Base-by-base conservation (phyloP, 2,888 invertebrate genomes). In the Ochropleura plecta region DNA sequence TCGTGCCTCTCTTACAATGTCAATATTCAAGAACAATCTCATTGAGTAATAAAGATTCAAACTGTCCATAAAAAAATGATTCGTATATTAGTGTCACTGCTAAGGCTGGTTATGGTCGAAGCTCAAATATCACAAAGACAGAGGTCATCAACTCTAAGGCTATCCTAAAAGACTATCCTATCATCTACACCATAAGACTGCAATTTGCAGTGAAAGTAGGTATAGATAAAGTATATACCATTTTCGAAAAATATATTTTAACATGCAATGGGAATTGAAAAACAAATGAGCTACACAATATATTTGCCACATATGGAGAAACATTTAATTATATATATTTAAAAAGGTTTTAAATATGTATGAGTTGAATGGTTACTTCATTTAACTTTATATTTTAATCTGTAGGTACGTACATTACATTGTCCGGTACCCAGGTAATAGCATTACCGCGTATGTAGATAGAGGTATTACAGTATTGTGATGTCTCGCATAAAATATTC, bases 401-500 rank as follows among this genome's bases (percentile, higher is more conserved):
- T 64, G 42, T 76, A 76, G 49, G 76, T 86, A 73, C 48, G 63
- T 70, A 63, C n/a, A 62, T 80, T 76, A 82, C 73, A 77, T 53
- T 80, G 67, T 82, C 69, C 64, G 55, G 77, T 72, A 70, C 67
- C 64, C 65, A 59, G 46, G 73, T 85, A 84, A 81, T 82, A 78
- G 74, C 66, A 75, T 76, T 76, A 75, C 76, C 44, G 64, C 70
- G 72, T 78, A 81, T 83, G 79, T 68, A 80, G 67, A 86, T 86
- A 81, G 82, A 81, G 46, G 70, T 84, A 79, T 78, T 80, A 81
- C 77, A 80, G 85, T 88, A 88, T 87, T 86, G 87, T 91, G 89
- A 88, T 89, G 87, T 89, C 88, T 88, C 85, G 88, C 88, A 90
- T 92, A 90, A 90, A 91, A 93, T 90, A 90, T 91, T 91, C 93